Base-by-base conservation (phyloP, 2,888 invertebrate species). In the Fabriciana adippe region DNA sequence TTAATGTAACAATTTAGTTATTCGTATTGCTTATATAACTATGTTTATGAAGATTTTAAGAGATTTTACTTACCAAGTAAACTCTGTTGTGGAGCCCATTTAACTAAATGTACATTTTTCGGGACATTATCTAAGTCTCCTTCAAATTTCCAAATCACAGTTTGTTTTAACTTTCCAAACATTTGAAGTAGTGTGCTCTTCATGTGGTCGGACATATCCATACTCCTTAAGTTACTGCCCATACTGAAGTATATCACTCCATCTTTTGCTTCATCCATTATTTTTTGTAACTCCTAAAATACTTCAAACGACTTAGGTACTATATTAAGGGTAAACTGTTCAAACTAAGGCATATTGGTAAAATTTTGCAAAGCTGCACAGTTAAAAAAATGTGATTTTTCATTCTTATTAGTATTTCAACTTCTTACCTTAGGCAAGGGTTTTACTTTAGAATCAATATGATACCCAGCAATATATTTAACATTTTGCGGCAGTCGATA, bases 141-240 rank as follows among this genome's bases (percentile, higher is more conserved):
- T 68, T 90, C 90, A 51, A 84, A 86, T 69, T 90, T 90, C 90
- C 90, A 90, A 26, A 90, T 78, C 0, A 90, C 81, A 0, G 82
- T 84, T 66, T 88, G 83, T 57, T 89, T 83, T 2, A 90, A 73
- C 64, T 79, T 76, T 0, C 81, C 78, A 60, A 89, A 86, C 60
- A 84, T 70, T 18, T 82, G 74, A 1, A 89, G 64, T 0, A 90
- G 72, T 2, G 74, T 79, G 1, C 70, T 69, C 1, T 79, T 80
- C 61, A 88, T 62, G 14, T 76, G 50, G 0, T 75, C 76, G 0
- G 88, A 83, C 66, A 88, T 76, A 21, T 81, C 77, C 62, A 76
- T 76, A 31, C 85, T 83, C 67, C 81, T 80, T 64, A 82, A 77
- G 64, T 82, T 83, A 0, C 86, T 82, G 31, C 89, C 89, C 81